phyloP scores from a whole-genome alignment of 2,113 vertebrate genomes.

The Lathamus discolor region DNA sequence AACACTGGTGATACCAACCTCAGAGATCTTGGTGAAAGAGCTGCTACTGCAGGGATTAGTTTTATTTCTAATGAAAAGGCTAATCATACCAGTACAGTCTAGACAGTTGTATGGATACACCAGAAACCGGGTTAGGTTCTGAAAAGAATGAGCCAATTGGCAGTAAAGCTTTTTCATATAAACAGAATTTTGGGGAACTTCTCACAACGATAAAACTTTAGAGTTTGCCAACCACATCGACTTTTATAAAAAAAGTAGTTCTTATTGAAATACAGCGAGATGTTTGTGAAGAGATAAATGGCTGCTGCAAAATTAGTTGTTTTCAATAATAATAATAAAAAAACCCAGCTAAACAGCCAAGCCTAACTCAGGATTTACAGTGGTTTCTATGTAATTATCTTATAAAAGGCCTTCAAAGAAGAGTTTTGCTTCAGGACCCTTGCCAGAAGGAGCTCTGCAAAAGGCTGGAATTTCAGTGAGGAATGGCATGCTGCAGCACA shows the following conservation, averaged over 20 bases:
- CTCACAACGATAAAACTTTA: not conserved
- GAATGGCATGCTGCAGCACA: not conserved
- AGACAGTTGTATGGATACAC: not conserved
- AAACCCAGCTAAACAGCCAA: not conserved
- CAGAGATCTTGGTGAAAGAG: not conserved
- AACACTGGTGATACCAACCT: not conserved
- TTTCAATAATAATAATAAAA: not conserved
- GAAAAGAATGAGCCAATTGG: not conserved
- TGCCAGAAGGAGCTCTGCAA: slow-evolving; percentile 45
- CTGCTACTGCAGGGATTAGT: not conserved
- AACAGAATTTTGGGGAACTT: not conserved
- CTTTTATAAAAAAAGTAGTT: not conserved
- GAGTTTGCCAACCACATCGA: accelerated
- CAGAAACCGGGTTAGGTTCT: not conserved
- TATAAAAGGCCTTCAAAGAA: slow-evolving; percentile 6
- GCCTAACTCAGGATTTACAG: not conserved
- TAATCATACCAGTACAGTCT: not conserved
- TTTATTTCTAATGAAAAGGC: not conserved
- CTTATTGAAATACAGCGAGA: not conserved
- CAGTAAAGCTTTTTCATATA: not conserved
- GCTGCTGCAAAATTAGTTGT: not conserved
- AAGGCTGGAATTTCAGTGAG: slow-evolving; percentile 41
- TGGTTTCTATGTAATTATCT: not conserved
- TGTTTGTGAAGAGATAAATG: not conserved
- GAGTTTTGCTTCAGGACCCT: slow-evolving; percentile 3